A percentile compares a stretch with the other conserved stretches of the same genome.
These are phyloP conservation scores for Eulimnadia texana DNA, from an alignment of 1,140 invertebrate genomes.

Conservation along the genomic window DNA sequence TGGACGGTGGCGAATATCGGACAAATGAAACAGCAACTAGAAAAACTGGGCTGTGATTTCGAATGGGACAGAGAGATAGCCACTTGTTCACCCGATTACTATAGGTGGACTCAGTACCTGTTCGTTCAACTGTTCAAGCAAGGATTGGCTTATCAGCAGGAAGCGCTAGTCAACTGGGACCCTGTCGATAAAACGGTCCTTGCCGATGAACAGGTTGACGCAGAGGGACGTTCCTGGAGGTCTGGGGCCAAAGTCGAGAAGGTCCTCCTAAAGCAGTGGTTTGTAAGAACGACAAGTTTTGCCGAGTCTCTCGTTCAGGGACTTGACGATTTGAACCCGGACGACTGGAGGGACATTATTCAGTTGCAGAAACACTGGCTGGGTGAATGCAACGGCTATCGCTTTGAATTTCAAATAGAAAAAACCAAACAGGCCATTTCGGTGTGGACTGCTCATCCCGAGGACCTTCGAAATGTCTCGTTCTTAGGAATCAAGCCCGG, in stretches of 20 bases:
- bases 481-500: constrained; percentile 33
- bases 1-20: constrained; percentile 87
- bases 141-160: constrained; percentile 71
- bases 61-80: constrained; percentile 82
- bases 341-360: constrained; percentile 62
- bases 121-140: constrained; percentile 79
- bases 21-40: constrained; percentile 77
- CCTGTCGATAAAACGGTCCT: constrained; percentile 93
- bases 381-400: constrained; percentile 70
- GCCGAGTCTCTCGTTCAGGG: constrained; percentile 45
- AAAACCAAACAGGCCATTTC: constrained; percentile 28
- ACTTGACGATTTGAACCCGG: constrained; percentile 22
- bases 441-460: constrained; percentile 64
- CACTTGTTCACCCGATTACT: constrained; percentile 63
- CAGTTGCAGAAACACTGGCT: constrained; percentile 92
- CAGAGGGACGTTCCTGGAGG: constrained; percentile 81
- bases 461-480: constrained; percentile 48
- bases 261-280: constrained; percentile 84
- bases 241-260: constrained; percentile 92
- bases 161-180: constrained; percentile 95
- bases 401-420: constrained; percentile 41
- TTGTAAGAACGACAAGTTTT: constrained; percentile 78
- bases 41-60: constrained; percentile 68
- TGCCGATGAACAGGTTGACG: constrained; percentile 95
- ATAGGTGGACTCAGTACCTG: constrained; percentile 88